Evolutionary conservation across 2,888 invertebrate species (phyloP), one percentile per base, ranked within the genome.

Genomic region (Amorpha juglandis): DNA sequence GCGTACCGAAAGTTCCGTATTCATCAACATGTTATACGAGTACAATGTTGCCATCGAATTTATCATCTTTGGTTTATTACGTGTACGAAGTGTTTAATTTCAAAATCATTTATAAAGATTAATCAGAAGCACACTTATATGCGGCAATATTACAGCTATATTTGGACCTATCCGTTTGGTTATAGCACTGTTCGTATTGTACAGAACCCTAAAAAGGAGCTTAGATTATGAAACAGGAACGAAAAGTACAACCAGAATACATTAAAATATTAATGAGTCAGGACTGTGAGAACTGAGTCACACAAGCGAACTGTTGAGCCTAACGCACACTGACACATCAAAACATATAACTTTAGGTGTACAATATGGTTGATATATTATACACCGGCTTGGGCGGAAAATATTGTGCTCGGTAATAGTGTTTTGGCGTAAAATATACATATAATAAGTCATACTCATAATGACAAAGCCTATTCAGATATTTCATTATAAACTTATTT

Each of bases 211-310:
- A 58, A 42, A 11, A 42, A 42, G 58, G 38, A 38, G 58, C 58
- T 58, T 38, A 58, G 58, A 16, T 12, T 12, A 38, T 19, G 38
- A 58, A 58, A 58, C 8, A 58, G 58, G 58, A 9, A 38, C 38
- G 58, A 38, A 58, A 19, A 38, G 38, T 58, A 19, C 38, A 38
- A 58, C 19, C 58, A 42, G 58, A 42, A 58, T 58, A 58, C 38
- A 38, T 58, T 58, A 42, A 58, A 58, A 58, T 58, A 58, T 58
- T 58, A 42, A 58, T 58, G 58, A 58, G 58, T 19, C 16, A 7
- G 38, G 58, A 58, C 42, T 58, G 58, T 42, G 42, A 58, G 58
- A 58, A 58, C 58, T 58, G 42, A 58, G 38, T 58, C 42, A 42
- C 16, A 42, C 38, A 1, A 8, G 58, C 42, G 19, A 11, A 19